These are phyloP conservation scores for Teleogryllus oceanicus DNA, from an alignment of 2,888 invertebrate genomes.

Conservation along the genomic window DNA sequence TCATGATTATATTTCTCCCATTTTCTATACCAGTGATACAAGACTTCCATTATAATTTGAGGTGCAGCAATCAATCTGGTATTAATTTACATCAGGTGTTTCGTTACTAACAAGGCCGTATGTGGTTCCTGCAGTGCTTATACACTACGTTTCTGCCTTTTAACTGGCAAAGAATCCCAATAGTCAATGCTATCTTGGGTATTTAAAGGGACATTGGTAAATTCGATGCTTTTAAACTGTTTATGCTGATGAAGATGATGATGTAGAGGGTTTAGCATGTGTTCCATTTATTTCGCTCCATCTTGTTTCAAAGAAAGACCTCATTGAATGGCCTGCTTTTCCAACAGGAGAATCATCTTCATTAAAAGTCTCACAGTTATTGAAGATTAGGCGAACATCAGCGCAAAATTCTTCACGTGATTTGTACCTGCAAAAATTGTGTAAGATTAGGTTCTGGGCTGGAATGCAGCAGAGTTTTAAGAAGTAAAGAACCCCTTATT, in stretches of 20 bases:
- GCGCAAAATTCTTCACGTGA: constrained; percentile 86
- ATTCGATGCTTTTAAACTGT: background rate
- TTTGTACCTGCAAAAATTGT: constrained; percentile 71
- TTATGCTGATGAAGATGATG: constrained; percentile 11
- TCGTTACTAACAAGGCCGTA: background rate
- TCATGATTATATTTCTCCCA: background rate
- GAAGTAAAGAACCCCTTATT: too few relatives aligned
- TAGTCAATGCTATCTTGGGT: too few relatives aligned
- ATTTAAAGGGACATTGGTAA: background rate
- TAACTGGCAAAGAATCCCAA: background rate
- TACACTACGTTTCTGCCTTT: background rate
- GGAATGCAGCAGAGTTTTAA: too few relatives aligned
- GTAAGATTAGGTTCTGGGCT: too few relatives aligned
- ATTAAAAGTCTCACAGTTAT: constrained; percentile 97
- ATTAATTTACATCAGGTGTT: background rate
- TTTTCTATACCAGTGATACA: background rate
- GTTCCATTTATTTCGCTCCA: constrained; percentile 70
- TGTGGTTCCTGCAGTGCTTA: background rate
- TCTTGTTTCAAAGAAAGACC: constrained; percentile 85
- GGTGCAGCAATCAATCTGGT: background rate
- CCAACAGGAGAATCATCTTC: constrained; percentile 98
- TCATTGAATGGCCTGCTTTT: constrained; percentile 89
- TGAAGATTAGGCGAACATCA: constrained; percentile 91
- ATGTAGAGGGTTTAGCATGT: constrained; percentile 35
- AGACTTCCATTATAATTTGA: background rate